Evolutionary conservation across 2,113 vertebrate species (phyloP).

Genomic region (Myrmophylax atrothorax): DNA sequence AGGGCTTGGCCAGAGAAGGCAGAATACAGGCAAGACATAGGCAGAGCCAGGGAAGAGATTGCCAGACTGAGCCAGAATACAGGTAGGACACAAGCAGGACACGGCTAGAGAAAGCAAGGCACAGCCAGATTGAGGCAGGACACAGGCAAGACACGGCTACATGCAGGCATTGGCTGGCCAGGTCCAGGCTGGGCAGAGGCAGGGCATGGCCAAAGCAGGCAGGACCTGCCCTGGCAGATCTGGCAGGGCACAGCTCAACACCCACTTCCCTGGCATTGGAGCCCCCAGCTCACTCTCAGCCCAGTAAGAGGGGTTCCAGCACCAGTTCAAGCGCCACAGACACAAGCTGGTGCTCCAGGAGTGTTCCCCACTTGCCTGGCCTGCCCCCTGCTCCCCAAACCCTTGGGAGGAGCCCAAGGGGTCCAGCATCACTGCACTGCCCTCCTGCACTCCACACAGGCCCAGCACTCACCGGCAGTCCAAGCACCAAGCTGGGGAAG

Average conservation of each 20-base stretch:
- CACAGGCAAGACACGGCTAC: background rate
- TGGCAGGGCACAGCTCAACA: background rate
- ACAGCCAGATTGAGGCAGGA: background rate
- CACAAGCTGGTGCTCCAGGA: too few species aligned
- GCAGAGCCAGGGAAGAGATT: background rate
- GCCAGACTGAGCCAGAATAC: background rate
- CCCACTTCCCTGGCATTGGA: background rate
- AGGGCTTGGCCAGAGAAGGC: background rate
- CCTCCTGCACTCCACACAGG: background rate
- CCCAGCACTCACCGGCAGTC: rapidly evolving
- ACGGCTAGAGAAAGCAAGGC: background rate
- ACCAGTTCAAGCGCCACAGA: background rate
- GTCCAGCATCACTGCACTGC: background rate
- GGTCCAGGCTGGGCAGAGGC: background rate
- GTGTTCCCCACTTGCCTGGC: rapidly evolving
- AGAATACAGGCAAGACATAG: background rate
- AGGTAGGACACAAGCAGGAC: background rate
- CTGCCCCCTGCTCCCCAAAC: background rate
- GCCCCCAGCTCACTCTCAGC: background rate
- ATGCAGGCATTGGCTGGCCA: background rate
- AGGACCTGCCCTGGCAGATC: background rate
- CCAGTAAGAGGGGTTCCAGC: background rate
- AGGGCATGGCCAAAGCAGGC: background rate
- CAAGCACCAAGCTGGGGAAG: background rate
- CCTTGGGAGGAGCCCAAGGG: too few species aligned